Evolutionary conservation across 1,140 invertebrate genomes (phyloP), one percentile per base, ranked within the genome.

Genomic region (Liolophura sinensis): DNA sequence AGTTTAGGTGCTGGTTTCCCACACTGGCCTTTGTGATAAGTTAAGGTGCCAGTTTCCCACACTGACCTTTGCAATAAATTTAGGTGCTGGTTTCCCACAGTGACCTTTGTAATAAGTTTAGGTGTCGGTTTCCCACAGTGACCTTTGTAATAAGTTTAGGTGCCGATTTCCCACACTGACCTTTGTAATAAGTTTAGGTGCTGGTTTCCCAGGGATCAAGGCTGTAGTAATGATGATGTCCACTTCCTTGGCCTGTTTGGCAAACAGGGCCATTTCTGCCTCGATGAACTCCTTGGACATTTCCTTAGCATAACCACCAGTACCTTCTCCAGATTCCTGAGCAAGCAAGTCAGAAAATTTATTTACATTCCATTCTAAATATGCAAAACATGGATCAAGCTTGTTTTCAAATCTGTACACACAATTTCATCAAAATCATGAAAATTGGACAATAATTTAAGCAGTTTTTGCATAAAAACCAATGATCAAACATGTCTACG

Each of bases 271-370:
- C 85, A 93, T 90, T 83, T 96, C 93, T 1, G 93, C 94, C 65
- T 92, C 89, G 69, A 94, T 89, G 78, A 95, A 96, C 77, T 92
- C 93, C 73, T 92, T 88, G 25, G 92, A 94, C 93, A 96, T 96
- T 82, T 93, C 92, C 80, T 94, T 94, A 14, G 92, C 93, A 85
- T 95, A 96, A 5, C 94, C 94, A 60, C 92, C 93, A 47, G 85
- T 83, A 20, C 92, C 92, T 60, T 92, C 91, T 14, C 93, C 93
- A 76, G 92, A 92, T 88, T 95, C 93, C 89, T 92, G 78, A 5
- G n/a, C n/a, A n/a, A n/a, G n/a, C n/a, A 71, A 62, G 15, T 55
- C 52, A 54, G 31, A 7, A 22, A 18, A 59, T 20, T 24, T 54
- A 7, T 20, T 15, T 51, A 51, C n/a, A n/a, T n/a, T n/a, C n/a